Evolutionary conservation across 2,113 vertebrate genomes (phyloP).

Genomic region (Etia nguti): DNA sequence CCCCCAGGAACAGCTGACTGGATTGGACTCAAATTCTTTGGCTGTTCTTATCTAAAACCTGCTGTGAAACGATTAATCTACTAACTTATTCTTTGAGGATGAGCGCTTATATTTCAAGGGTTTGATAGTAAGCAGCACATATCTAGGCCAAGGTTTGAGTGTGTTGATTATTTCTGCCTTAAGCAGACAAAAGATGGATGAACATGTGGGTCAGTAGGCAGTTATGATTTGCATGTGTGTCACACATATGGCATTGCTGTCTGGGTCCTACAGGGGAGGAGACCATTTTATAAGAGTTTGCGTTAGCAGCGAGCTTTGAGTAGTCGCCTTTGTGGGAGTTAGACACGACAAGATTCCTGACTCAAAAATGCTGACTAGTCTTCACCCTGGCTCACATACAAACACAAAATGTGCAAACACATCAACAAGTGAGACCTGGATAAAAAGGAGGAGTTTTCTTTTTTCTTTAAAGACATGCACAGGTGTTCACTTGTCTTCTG

Average conservation of each 20-base stretch:
- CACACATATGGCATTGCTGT: not conserved
- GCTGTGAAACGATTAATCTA: not conserved
- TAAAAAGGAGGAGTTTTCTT: not conserved
- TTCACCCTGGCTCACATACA: not conserved
- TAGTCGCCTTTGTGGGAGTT: slow-evolving; percentile 5
- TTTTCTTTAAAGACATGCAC: not conserved
- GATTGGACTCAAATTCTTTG: not conserved
- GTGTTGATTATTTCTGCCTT: not conserved
- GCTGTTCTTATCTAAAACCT: not conserved
- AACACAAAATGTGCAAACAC: not conserved
- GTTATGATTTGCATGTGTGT: not conserved
- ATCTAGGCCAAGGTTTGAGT: not conserved
- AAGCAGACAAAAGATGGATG: not conserved
- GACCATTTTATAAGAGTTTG: slow-evolving; percentile 10
- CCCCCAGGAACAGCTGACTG: not conserved
- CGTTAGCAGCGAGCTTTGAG: not conserved
- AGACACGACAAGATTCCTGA: slow-evolving; percentile 15
- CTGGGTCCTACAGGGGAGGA: not conserved
- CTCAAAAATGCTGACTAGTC: slow-evolving; percentile 18
- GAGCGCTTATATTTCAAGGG: not conserved
- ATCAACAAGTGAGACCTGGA: not conserved
- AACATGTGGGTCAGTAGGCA: not conserved
- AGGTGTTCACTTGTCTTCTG: not conserved
- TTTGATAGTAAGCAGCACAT: not conserved
- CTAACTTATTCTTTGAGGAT: not conserved